Evolutionary conservation across 2,113 vertebrate genomes (phyloP), one percentile per base, ranked within the genome.

Genomic region (Tachuris rubrigastra): DNA sequence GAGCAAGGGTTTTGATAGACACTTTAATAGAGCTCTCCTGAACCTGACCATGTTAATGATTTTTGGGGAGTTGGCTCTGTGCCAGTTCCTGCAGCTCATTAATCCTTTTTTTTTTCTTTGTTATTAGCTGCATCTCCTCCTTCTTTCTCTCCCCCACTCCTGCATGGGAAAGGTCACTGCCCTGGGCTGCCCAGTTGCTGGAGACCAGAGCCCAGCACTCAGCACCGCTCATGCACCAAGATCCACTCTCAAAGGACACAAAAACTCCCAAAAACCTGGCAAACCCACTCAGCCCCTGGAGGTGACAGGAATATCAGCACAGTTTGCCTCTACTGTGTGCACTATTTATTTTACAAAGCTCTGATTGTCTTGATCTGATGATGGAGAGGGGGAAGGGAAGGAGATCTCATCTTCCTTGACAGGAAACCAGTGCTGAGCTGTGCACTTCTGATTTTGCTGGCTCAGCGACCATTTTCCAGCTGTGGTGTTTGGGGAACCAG

Each of bases 21-120:
- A 97, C 92, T 97, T 97, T 97, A 97, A 97, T 94, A 97, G 97
- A 97, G 95, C 95, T 95, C 92, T 96, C 84, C 82, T 97, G 97
- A 97, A 97, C 97, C 94, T 92, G 97, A 94, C 97, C 80, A 87
- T 96, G 93, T 97, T 97, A 98, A 97, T 96, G 97, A 98, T 97
- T 97, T 97, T 56, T 19, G 74, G 47, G 24, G 27, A 24, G 39
- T 84, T 97, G 96, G 96, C 96, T 96, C 75, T 89, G 50, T 90
- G 97, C 97, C 97, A 94, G 55, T 79, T 91, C 59, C 30, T 87
- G 39, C 72, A 95, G 91, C 79, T 97, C 92, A 85, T 96, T 96
- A 94, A 56, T 71, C 93, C 59, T 63, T 60, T 37, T 41, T 37
- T 41, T 69, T 35, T 35, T 46, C 56, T 93, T 83, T 92, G 55